These are phyloP conservation scores for Gorilla gorilla DNA, from an alignment of 2,113 vertebrate species.

Conservation along the genomic window DNA sequence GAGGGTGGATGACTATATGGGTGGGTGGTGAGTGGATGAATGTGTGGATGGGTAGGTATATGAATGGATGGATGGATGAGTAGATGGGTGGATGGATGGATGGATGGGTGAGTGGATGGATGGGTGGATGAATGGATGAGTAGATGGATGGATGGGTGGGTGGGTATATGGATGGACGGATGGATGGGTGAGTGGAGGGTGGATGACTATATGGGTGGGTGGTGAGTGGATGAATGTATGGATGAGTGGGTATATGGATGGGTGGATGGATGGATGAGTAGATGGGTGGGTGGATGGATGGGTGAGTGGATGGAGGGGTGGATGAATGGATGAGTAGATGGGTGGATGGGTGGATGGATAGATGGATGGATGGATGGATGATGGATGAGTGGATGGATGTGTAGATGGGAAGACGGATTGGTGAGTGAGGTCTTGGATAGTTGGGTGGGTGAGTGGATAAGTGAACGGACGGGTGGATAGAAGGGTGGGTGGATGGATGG, in stretches of 20 bases:
- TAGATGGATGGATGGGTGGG: too few species aligned
- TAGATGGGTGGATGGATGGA: too few species aligned
- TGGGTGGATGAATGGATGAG: too few species aligned
- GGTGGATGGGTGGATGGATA: rapidly evolving
- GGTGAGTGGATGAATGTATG: rapidly evolving
- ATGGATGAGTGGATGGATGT: too few species aligned
- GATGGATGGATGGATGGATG: not conserved
- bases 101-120: too few species aligned
- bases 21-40: too few species aligned
- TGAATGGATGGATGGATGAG: too few species aligned
- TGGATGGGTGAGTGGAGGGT: rapidly evolving
- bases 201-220: not conserved
- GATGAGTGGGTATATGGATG: rapidly evolving
- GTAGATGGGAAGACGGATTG: not conserved
- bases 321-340: rapidly evolving
- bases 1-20: too few species aligned
- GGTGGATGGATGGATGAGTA: rapidly evolving
- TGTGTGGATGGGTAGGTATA: rapidly evolving
- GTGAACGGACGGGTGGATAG: too few species aligned
- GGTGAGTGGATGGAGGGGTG: too few species aligned
- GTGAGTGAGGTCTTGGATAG: not conserved
- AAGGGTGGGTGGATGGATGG: too few species aligned
- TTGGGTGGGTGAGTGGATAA: rapidly evolving
- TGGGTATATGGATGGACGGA: not conserved
- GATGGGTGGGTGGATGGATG: rapidly evolving